Evolutionary conservation across 1,140 invertebrate genomes (phyloP).

Genomic region (Lysiphlebus fabarum): DNA sequence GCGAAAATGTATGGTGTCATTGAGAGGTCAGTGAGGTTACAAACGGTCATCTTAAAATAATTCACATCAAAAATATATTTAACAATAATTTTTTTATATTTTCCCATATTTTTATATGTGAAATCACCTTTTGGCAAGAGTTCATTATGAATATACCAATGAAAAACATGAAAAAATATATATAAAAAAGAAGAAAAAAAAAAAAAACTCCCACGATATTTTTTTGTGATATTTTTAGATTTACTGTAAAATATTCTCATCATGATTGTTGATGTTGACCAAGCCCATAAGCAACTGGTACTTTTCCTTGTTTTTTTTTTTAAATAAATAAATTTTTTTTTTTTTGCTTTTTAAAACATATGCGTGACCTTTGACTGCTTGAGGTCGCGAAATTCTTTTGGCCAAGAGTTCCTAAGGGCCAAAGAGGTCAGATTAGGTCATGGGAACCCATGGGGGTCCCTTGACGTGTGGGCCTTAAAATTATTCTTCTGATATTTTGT

Average conservation of each 20-base stretch:
- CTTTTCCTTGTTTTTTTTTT: conserved; percentile 15
- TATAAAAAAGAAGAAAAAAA: too few species aligned
- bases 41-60: conserved; percentile 16
- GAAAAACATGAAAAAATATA: too few species aligned
- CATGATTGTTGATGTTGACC: conserved; percentile 13
- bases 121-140: too few species aligned
- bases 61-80: not conserved
- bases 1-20: not conserved
- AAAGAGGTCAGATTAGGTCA: conserved; percentile 43
- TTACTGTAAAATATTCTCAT: conserved; percentile 13
- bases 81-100: conserved; percentile 11
- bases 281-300: not conserved
- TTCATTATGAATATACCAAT: too few species aligned
- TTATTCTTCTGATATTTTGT: not conserved
- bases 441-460: conserved; percentile 55
- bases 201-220: conserved; percentile 9
- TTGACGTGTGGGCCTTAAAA: conserved; percentile 16
- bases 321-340: conserved; percentile 17
- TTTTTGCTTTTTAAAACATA: conserved; percentile 33
- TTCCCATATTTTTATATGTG: not conserved
- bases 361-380: conserved; percentile 43
- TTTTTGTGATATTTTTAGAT: not conserved
- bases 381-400: conserved; percentile 31
- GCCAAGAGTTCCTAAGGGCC: conserved; percentile 18
- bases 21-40: conserved; percentile 12